phyloP scores from a whole-genome alignment of 2,797 vertebrate species.

The Trachurus trachurus region DNA sequence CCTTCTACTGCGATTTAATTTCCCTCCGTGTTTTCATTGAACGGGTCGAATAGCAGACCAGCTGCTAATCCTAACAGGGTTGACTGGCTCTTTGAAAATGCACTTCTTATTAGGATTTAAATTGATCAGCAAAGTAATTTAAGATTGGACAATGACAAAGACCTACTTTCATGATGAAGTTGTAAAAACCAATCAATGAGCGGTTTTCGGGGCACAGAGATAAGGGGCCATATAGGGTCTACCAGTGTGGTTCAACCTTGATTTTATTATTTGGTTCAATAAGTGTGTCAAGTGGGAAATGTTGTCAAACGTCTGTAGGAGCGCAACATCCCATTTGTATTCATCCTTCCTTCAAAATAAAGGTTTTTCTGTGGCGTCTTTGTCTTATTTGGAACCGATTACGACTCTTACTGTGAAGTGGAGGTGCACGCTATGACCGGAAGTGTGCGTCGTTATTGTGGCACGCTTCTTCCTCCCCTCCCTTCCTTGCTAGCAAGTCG shows the following conservation, averaged over 20 bases:
- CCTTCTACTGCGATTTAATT: too few relatives aligned
- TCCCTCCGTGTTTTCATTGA: too few relatives aligned
- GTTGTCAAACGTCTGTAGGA: not conserved
- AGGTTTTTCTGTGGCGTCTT: not conserved
- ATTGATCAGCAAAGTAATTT: too few relatives aligned
- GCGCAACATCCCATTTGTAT: not conserved
- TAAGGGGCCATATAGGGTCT: not conserved
- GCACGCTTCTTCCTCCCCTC: slow-evolving; percentile 42
- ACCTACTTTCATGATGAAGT: not conserved
- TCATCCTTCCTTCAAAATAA: slow-evolving; percentile 33
- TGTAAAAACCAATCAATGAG: not conserved
- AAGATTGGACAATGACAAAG: too few relatives aligned
- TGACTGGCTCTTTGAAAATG: too few relatives aligned
- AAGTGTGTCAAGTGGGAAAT: not conserved
- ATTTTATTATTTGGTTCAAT: not conserved
- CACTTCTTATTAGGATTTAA: too few relatives aligned
- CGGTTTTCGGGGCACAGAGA: not conserved
- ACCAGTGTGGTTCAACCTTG: not conserved
- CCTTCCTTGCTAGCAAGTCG: slow-evolving; percentile 50
- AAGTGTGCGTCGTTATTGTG: slow-evolving; percentile 41
- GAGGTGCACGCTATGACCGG: slow-evolving; percentile 24
- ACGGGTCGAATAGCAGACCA: too few relatives aligned
- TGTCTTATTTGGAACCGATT: accelerated
- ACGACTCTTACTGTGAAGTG: slow-evolving; percentile 61
- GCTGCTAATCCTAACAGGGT: too few relatives aligned